Evolutionary conservation across 2,888 invertebrate species (phyloP).

Genomic region (Dasypogon diadema): DNA sequence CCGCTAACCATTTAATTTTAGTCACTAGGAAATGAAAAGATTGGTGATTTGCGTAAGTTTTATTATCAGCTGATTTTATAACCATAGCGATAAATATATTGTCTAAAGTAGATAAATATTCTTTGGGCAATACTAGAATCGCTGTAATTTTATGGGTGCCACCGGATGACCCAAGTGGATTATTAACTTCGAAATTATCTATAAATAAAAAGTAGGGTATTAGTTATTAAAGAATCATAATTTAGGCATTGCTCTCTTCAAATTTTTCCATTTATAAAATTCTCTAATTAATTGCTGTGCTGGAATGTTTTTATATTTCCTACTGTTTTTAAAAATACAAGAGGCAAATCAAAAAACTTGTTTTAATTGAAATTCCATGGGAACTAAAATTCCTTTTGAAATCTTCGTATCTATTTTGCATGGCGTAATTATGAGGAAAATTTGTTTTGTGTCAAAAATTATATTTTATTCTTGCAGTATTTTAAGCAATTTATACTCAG

Average conservation of each 20-base stretch:
- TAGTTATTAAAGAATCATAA: neutral
- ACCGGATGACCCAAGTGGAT: conserved; percentile 15
- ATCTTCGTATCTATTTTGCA: neutral
- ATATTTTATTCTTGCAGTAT: neutral
- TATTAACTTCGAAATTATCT: neutral
- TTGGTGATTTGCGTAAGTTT: neutral
- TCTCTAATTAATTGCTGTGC: neutral
- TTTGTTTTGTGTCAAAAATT: neutral
- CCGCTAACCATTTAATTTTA: neutral
- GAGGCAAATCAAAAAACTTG: neutral
- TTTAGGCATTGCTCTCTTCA: neutral
- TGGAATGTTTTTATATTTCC: neutral
- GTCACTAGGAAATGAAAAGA: conserved; percentile 6
- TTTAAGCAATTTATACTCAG: neutral
- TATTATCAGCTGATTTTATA: conserved; percentile 53
- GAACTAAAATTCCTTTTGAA: neutral
- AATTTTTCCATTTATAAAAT: conserved; percentile 32
- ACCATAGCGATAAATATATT: conserved; percentile 59
- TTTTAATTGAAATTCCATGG: neutral
- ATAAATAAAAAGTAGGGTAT: neutral
- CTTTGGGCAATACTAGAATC: too few species aligned
- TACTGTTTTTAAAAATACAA: neutral
- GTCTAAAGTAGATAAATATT: too few species aligned
- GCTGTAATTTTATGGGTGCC: conserved; percentile 35
- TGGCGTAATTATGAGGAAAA: too few species aligned